Conservation (phyloP, 2,888 invertebrate genomes). For the Patella depressa region DNA sequence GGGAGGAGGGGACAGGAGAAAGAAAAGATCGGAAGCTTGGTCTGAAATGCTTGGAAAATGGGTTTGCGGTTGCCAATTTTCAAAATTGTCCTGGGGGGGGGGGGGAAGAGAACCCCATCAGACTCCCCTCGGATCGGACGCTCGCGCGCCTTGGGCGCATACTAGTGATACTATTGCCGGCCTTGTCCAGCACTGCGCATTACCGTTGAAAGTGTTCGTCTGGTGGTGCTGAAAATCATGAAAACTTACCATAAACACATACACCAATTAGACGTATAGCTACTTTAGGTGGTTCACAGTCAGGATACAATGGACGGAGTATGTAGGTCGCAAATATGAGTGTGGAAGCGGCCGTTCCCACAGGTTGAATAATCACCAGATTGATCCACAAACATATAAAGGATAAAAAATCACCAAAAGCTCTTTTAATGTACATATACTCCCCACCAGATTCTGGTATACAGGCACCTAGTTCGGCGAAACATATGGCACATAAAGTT, state of each 20-base stretch:
- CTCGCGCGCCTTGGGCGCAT: too few relatives aligned
- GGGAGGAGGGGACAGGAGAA: too few relatives aligned
- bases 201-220: too few relatives aligned
- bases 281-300: slow-evolving; percentile 60
- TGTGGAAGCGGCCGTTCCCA: slow-evolving; percentile 66
- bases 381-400: slow-evolving; percentile 69
- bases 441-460: slow-evolving; percentile 77
- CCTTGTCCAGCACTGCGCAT: too few relatives aligned
- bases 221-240: too few relatives aligned
- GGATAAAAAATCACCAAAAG: slow-evolving; percentile 67
- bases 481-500: slow-evolving; percentile 88
- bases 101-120: too few relatives aligned
- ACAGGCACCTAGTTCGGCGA: slow-evolving; percentile 91
- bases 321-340: slow-evolving; percentile 68
- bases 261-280: slow-evolving; percentile 53
- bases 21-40: too few relatives aligned
- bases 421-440: slow-evolving; percentile 73
- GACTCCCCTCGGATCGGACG: too few relatives aligned
- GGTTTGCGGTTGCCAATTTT: too few relatives aligned
- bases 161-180: too few relatives aligned
- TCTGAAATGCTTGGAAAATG: too few relatives aligned
- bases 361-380: slow-evolving; percentile 65
- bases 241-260: slow-evolving; percentile 60
- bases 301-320: slow-evolving; percentile 61
- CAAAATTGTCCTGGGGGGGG: too few relatives aligned